Base-by-base conservation (phyloP, 2,888 invertebrate genomes). In the Ferrisia virgata region DNA sequence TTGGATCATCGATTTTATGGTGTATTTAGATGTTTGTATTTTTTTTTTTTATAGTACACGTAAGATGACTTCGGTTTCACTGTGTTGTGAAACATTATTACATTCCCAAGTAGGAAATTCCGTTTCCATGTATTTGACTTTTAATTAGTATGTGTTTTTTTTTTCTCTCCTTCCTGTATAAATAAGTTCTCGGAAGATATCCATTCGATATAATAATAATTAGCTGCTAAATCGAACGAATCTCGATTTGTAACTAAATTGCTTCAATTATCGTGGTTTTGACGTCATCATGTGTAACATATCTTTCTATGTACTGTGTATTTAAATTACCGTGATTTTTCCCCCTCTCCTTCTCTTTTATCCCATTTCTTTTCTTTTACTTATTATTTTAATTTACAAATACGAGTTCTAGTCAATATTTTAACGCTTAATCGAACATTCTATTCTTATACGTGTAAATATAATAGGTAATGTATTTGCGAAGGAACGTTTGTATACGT, bases 341-440 rank as follows among this genome's bases (percentile, higher is more conserved):
- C 5, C n/a, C 18, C 8, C 18, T 18, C 2, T 47, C 13, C 22
- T 47, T 47, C n/a, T n/a, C 5, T 47, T 47, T 15, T 47, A 18
- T 18, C n/a, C n/a, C n/a, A n/a, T 64, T 58, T 58, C 2, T 25
- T 18, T 18, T 58, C 47, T 47, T 47, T 47, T n/a, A 47, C 18
- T 58, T 58, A 9, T 33, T 15, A 4, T 31, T 40, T 40, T 40
- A n/a, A 69, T 31, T 69, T 18, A 76, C 72, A 22, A 28, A 76
- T 28, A 64, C 36, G 18, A 1, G 72, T 76, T 76, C 72, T 76
- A 76, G 72, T 76, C 72, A 76, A 36, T 76, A 76, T 76, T 36
- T 76, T 76, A 76, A 76, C 31, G 36, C 72, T 33, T 33, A 18
- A 31, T 33, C 72, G 72, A 76, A 11, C 36, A 36, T 36, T 33